phyloP scores from a whole-genome alignment of 1,140 invertebrate genomes.

The Alviniconcha marisindica region DNA sequence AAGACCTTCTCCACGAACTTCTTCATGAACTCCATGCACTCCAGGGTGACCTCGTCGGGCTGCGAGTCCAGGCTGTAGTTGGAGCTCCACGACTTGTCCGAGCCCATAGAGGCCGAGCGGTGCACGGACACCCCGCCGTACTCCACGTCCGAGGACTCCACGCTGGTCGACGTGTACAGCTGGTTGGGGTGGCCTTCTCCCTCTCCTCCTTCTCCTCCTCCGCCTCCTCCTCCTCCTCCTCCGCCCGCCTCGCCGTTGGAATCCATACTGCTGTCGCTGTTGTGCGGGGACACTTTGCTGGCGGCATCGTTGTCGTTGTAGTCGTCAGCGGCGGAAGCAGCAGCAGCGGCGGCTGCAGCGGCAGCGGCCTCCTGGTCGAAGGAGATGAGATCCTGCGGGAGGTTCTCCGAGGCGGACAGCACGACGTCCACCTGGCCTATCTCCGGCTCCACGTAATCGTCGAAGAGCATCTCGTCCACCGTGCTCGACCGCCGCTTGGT shows the following conservation, averaged over 20 bases:
- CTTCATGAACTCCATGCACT: constrained; percentile 84
- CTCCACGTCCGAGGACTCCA: constrained; percentile 80
- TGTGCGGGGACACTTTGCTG: constrained; percentile 31
- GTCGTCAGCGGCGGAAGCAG: constrained; percentile 16
- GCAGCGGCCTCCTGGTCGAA: constrained; percentile 65
- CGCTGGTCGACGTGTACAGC: constrained; percentile 76
- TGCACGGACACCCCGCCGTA: constrained; percentile 64
- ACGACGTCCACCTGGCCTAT: constrained; percentile 40
- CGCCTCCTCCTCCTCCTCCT: constrained; percentile 45
- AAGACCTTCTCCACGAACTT: constrained; percentile 84
- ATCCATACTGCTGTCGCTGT: constrained; percentile 43
- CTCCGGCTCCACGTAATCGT: constrained; percentile 66
- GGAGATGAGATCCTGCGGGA: constrained; percentile 67
- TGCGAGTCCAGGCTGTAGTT: constrained; percentile 84
- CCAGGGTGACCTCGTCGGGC: constrained; percentile 81
- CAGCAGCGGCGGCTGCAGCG: constrained; percentile 38
- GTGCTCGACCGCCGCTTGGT: constrained; percentile 69
- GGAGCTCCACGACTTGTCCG: constrained; percentile 85
- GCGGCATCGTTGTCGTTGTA: background rate
- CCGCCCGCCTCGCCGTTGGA: constrained; percentile 8
- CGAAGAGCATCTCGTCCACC: constrained; percentile 73
- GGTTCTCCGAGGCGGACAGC: constrained; percentile 40
- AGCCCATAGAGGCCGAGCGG: constrained; percentile 81
- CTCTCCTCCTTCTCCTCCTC: background rate
- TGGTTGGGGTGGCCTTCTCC: background rate